Percentiles rank a stretch among this genome's conserved stretches.
These are phyloP conservation scores for Cerceris rybyensis DNA, from an alignment of 2,888 invertebrate species.

Conservation along the genomic window DNA sequence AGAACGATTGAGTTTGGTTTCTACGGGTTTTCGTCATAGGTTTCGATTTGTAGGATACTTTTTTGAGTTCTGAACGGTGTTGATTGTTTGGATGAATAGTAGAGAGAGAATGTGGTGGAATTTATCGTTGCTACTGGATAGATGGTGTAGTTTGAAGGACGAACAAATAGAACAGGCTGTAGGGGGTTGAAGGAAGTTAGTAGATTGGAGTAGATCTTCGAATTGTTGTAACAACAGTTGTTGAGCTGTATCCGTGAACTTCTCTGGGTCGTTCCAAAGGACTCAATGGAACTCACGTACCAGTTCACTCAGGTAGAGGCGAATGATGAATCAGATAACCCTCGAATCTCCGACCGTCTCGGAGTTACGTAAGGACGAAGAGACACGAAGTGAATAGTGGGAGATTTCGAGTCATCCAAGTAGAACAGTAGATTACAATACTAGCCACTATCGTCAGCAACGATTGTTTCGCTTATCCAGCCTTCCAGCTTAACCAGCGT, in stretches of 20 bases:
- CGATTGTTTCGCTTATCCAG: not conserved
- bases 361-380: conserved; percentile 57
- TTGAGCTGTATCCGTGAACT: not conserved
- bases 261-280: not conserved
- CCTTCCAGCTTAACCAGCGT: too few species aligned
- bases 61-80: not conserved
- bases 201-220: not conserved
- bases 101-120: not conserved
- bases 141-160: too few species aligned
- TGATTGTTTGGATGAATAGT: not conserved
- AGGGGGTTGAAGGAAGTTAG: too few species aligned
- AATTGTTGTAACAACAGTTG: too few species aligned
- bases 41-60: conserved; percentile 6
- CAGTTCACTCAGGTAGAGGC: conserved; percentile 15
- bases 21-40: conserved; percentile 27
- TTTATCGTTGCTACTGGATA: too few species aligned
- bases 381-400: conserved; percentile 25
- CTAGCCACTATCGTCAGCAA: conserved; percentile 34
- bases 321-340: conserved; percentile 64
- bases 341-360: conserved; percentile 32
- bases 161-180: too few species aligned
- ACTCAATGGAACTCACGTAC: conserved; percentile 19
- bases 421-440: conserved; percentile 48
- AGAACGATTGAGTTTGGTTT: not conserved
- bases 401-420: conserved; percentile 32